A percentile compares a stretch with the other conserved stretches of the same genome.
Evolutionary conservation across 1,140 invertebrate genomes (phyloP).

Genomic region (Armadillidium nasatum): DNA sequence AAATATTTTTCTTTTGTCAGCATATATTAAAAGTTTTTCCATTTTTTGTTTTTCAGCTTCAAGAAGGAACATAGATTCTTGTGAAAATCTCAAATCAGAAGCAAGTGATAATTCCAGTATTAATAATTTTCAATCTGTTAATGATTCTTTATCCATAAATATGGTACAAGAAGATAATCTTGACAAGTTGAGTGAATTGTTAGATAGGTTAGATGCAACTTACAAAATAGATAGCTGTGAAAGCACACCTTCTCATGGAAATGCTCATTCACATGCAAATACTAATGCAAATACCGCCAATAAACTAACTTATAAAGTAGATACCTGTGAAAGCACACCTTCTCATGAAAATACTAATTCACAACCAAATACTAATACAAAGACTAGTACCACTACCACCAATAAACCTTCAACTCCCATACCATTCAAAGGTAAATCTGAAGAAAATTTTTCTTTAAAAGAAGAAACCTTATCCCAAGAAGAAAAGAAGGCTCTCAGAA

Average conservation of each 20-base stretch:
- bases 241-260: not conserved
- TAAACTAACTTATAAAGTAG: not conserved
- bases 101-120: too few relatives aligned
- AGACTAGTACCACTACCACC: not conserved
- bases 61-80: too few relatives aligned
- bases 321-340: not conserved
- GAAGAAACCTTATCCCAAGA: not conserved
- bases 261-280: not conserved
- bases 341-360: not conserved
- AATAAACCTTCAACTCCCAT: not conserved
- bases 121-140: too few relatives aligned
- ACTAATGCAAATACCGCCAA: not conserved
- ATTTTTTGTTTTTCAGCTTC: too few relatives aligned
- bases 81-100: too few relatives aligned
- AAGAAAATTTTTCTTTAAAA: not conserved
- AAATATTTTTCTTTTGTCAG: too few relatives aligned
- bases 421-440: not conserved
- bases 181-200: not conserved
- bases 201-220: not conserved
- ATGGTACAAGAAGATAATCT: slow-evolving; percentile 1
- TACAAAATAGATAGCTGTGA: not conserved
- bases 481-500: not conserved
- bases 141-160: not conserved
- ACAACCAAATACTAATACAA: not conserved
- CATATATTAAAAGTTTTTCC: too few relatives aligned